A percentile compares a stretch with the other conserved stretches of the same genome.
These are phyloP conservation scores for Ceyx margarethae DNA, from an alignment of 2,113 vertebrate genomes.

Conservation along the genomic window DNA sequence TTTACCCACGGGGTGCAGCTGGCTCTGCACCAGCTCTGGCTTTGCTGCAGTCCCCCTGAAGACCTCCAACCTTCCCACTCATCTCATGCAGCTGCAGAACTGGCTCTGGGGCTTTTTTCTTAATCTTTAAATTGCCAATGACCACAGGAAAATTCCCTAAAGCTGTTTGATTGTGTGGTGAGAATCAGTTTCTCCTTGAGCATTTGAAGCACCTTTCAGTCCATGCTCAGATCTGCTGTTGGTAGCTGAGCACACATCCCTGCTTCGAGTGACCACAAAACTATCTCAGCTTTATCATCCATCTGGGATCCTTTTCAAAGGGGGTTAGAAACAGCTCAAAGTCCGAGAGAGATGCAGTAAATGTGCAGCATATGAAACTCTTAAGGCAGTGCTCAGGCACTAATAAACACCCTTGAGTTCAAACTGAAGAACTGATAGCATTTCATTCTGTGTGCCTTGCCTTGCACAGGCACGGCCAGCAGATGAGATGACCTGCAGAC, in stretches of 20 bases:
- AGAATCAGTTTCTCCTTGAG: not conserved
- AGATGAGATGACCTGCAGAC: not conserved
- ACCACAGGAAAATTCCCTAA: not conserved
- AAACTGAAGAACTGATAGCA: not conserved
- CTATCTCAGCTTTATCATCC: not conserved
- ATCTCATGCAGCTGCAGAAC: not conserved
- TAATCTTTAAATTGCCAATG: not conserved
- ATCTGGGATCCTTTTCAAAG: not conserved
- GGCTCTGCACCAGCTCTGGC: not conserved
- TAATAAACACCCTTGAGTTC: not conserved
- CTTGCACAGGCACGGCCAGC: fast-evolving
- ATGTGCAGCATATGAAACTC: not conserved
- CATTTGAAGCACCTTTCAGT: not conserved
- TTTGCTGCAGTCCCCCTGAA: not conserved
- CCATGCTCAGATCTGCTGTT: not conserved
- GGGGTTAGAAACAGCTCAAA: not conserved
- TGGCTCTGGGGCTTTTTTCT: not conserved
- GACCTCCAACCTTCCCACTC: not conserved
- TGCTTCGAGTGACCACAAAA: not conserved
- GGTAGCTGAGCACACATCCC: not conserved
- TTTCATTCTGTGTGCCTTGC: not conserved
- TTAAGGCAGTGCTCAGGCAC: not conserved
- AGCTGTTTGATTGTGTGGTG: not conserved
- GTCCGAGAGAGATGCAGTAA: fast-evolving
- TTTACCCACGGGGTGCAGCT: fast-evolving